These are phyloP conservation scores for Pristionchus japonicus DNA, from an alignment of 2,888 invertebrate species.

Conservation along the genomic window DNA sequence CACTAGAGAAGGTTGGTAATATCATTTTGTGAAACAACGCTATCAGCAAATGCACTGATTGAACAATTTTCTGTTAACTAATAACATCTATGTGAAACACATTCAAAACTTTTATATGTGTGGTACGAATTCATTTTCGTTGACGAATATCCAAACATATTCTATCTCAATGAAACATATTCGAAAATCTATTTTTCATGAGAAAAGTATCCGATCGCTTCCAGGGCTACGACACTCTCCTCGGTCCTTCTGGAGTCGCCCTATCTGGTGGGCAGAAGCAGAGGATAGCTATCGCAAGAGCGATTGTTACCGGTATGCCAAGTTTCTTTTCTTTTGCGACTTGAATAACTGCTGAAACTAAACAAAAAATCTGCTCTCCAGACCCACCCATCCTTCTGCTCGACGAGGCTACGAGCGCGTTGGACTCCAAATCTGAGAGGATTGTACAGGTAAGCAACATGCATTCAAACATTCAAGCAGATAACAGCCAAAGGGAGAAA, in stretches of 20 bases:
- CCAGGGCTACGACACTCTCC: background rate
- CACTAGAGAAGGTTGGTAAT: background rate
- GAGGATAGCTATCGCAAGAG: background rate
- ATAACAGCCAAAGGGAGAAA: no score
- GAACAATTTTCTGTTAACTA: no score
- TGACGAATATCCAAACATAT: background rate
- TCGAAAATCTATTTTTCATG: background rate
- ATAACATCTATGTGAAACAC: background rate
- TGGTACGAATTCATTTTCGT: background rate
- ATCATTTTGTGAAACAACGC: background rate
- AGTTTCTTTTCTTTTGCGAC: no score
- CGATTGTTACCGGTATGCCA: background rate
- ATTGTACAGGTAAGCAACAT: background rate
- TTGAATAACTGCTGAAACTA: background rate
- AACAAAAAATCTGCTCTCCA: background rate
- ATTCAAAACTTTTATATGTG: background rate
- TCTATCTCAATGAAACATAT: background rate
- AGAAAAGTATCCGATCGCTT: background rate
- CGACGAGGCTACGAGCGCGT: constrained; percentile 7
- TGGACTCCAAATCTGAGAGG: constrained; percentile 2
- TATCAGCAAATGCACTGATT: background rate
- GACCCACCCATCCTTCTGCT: background rate
- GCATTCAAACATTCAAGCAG: no score
- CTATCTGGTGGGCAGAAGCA: background rate
- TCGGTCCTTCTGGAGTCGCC: background rate